Evolutionary conservation across 2,888 invertebrate species (phyloP), one percentile per base, ranked within the genome.

Genomic region (Atrina japonica): DNA sequence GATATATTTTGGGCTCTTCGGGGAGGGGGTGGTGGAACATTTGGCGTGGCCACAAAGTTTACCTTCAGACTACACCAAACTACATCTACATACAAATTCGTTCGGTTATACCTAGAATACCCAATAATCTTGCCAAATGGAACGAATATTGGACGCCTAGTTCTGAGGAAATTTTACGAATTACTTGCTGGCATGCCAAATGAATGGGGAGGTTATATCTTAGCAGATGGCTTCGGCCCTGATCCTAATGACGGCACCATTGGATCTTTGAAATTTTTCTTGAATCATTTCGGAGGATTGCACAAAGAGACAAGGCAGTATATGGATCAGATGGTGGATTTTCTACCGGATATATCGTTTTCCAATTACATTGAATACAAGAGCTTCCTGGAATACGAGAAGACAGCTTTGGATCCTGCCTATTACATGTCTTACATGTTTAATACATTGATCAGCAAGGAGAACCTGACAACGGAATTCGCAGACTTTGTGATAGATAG

Each of bases 1-100:
- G 75, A 73, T 6, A 27, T 79, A 14, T 78, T 80, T 49, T 78
- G 77, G 76, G 76, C 76, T 2, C 30, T 73, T 7, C 66, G 74
- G 6, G 75, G 80, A 29, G 76, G 80, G 2, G 80, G 76, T 3
- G 76, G 73, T 2, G 75, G 75, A 14, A 69, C 71, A 0, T 76
- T 75, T 55, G 80, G 73, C 11, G 45, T 78, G 9, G 70, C 67
- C 6, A 71, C 75, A 30, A 59, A 58, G 30, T 73, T 70, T 56
- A 73, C 41, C 0, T 70, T 70, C 43, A 69, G 52, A 23, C 64
- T 78, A 9, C 76, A 78, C 41, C 21, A 53, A n/a, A 45, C 72
- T 5, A 70, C 77, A 3, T n/a, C 45, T 1, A n/a, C n/a, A n/a
- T n/a, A n/a, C n/a, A 64, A 50, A 23, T 35, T 72, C 30, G 70